phyloP scores from a whole-genome alignment of 2,113 vertebrate species.

The Nesoenas mayeri region DNA sequence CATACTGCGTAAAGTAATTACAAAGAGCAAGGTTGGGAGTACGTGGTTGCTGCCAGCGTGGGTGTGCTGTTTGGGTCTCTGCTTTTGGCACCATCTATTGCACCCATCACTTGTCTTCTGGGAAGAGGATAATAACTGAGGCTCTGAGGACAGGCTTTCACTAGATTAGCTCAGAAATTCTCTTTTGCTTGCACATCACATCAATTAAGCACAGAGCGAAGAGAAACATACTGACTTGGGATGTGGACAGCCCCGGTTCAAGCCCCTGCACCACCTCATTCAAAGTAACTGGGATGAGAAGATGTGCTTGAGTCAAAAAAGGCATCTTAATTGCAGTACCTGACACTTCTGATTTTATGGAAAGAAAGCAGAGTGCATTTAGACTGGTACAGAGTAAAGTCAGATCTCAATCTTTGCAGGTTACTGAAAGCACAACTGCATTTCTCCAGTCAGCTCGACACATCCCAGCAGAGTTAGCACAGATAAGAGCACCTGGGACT shows the following conservation, averaged over 20 bases:
- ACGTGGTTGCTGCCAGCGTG: not conserved
- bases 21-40: slow-evolving; percentile 17
- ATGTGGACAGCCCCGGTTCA: not conserved
- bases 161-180: slow-evolving; percentile 11
- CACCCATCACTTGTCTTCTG: slow-evolving; percentile 40
- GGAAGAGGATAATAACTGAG: slow-evolving; percentile 33
- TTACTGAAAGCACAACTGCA: not conserved
- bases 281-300: not conserved
- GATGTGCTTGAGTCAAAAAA: not conserved
- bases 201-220: not conserved
- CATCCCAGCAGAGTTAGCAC: not conserved
- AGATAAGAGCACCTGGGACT: not conserved
- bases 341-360: not conserved
- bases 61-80: slow-evolving; percentile 51
- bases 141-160: slow-evolving; percentile 20
- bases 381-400: not conserved
- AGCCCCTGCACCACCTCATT: not conserved
- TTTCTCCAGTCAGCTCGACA: not conserved
- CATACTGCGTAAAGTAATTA: slow-evolving; percentile 19
- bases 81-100: slow-evolving; percentile 18
- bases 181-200: slow-evolving; percentile 31
- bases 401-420: not conserved
- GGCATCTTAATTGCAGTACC: not conserved
- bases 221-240: not conserved
- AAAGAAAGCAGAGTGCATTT: not conserved